These are phyloP conservation scores for Zaprionus capensis DNA, from an alignment of 1,140 invertebrate species.

Conservation along the genomic window DNA sequence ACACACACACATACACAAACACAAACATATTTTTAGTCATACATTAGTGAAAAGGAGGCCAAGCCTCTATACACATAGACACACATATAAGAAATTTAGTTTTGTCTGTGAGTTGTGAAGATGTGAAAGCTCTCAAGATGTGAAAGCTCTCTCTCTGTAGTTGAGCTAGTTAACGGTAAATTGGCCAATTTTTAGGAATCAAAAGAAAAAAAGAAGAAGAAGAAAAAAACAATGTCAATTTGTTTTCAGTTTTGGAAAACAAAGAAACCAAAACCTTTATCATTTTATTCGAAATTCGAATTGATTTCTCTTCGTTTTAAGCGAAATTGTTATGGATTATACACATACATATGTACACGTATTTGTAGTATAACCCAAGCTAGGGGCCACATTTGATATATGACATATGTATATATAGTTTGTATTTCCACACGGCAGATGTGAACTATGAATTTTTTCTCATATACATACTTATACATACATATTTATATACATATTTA, in stretches of 20 bases:
- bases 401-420: conserved; percentile 46
- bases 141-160: background rate
- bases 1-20: conserved; percentile 4
- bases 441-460: conserved; percentile 21
- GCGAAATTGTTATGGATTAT: conserved; percentile 46
- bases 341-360: conserved; percentile 35
- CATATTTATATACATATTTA: conserved; percentile 9
- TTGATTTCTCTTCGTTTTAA: conserved; percentile 4
- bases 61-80: background rate
- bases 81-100: background rate
- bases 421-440: conserved; percentile 36
- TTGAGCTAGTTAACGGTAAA: conserved; percentile 16
- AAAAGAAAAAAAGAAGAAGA: conserved; percentile 10
- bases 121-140: conserved; percentile 6
- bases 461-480: conserved; percentile 8
- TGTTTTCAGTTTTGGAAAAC: conserved; percentile 19
- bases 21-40: conserved; percentile 10
- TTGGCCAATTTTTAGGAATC: conserved; percentile 40
- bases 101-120: conserved; percentile 10
- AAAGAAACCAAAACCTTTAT: background rate
- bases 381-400: conserved; percentile 61
- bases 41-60: conserved; percentile 5
- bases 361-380: conserved; percentile 50
- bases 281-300: conserved; percentile 2
- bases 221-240: conserved; percentile 51